Conservation (phyloP, 2,113 vertebrate genomes). For the Dissostichus mawsoni region DNA sequence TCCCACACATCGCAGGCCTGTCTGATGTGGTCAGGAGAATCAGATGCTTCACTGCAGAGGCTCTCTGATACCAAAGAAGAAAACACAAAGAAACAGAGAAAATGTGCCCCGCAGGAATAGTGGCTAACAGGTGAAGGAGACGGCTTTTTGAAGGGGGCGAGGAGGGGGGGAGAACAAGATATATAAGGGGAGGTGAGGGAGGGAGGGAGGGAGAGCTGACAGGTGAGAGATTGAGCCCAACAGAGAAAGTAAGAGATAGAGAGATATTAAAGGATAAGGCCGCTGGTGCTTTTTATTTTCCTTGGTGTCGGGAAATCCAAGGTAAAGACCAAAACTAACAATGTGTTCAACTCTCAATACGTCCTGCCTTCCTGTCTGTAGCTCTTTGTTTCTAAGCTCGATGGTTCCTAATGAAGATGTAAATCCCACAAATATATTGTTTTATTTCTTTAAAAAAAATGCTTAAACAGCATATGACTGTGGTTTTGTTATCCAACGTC, state of each 20-base stretch:
- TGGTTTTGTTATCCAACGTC: too few species aligned
- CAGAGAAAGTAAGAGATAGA: conserved; percentile 5
- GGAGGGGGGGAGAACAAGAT: conserved; percentile 20
- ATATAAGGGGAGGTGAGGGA: not conserved
- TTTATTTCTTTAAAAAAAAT: too few species aligned
- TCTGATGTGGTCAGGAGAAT: conserved; percentile 61
- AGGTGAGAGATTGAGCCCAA: conserved; percentile 22
- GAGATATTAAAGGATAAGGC: conserved; percentile 9
- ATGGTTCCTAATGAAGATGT: not conserved
- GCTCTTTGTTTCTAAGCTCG: too few species aligned
- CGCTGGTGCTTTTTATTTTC: not conserved
- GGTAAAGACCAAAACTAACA: not conserved
- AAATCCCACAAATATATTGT: not conserved
- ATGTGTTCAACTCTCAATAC: not conserved
- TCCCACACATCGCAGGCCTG: conserved; percentile 18
- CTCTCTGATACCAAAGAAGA: conserved; percentile 37
- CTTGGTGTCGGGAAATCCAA: not conserved
- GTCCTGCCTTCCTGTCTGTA: not conserved
- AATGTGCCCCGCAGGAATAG: conserved; percentile 38
- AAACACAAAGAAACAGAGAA: conserved; percentile 38
- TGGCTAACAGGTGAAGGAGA: conserved; percentile 46
- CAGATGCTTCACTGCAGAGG: conserved; percentile 23
- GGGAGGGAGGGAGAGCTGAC: not conserved
- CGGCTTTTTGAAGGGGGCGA: conserved; percentile 29
- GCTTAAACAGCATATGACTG: too few species aligned